These are phyloP conservation scores for Branchinecta lindahli DNA, from an alignment of 1,140 invertebrate genomes.

Conservation along the genomic window DNA sequence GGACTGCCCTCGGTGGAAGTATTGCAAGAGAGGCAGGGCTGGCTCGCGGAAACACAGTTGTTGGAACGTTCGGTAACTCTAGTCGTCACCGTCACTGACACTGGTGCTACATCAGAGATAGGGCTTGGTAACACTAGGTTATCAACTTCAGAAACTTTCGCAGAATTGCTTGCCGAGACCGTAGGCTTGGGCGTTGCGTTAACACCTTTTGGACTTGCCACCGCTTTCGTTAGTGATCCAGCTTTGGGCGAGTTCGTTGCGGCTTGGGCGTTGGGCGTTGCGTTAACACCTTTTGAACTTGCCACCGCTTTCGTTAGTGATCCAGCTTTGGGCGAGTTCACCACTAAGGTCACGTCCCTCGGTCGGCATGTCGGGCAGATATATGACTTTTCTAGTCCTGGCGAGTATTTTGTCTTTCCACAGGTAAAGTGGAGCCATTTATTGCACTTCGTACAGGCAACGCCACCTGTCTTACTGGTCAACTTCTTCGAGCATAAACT, in stretches of 20 bases:
- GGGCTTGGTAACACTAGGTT: background rate
- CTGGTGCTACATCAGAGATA: background rate
- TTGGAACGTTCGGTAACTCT: background rate
- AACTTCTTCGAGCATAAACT: no score
- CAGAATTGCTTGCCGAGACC: background rate
- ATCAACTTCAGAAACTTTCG: background rate
- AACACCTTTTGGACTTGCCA: slow-evolving; percentile 4
- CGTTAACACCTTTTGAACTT: no score
- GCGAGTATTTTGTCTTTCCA: slow-evolving; percentile 8
- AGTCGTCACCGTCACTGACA: background rate
- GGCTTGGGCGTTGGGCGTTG: no score
- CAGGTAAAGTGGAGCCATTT: background rate
- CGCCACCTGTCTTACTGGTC: background rate
- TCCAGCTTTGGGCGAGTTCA: slow-evolving; percentile 4
- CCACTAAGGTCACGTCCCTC: background rate
- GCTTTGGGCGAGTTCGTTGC: slow-evolving; percentile 2
- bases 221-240: slow-evolving; percentile 5
- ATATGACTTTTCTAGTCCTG: slow-evolving; percentile 9
- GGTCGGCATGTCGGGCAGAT: slow-evolving; percentile 3
- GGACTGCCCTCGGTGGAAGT: no score
- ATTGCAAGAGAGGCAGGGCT: slow-evolving; percentile 1
- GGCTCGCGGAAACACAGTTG: background rate
- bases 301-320: background rate
- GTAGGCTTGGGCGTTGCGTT: background rate
- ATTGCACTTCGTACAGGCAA: background rate